Base-by-base conservation (phyloP, 1,140 invertebrate genomes). In the Papilio dardanus region DNA sequence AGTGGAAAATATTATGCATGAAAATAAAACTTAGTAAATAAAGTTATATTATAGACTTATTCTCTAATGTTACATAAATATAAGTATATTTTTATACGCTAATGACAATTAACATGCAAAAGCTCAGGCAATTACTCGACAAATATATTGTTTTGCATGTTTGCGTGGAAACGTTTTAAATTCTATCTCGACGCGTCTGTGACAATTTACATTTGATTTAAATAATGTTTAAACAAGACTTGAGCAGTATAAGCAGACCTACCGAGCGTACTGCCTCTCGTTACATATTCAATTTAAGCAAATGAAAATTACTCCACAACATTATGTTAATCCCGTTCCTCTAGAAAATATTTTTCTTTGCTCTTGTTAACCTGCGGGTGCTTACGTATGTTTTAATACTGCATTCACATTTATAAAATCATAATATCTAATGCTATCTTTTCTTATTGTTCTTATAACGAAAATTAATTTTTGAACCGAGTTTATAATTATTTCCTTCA, bases 181-280 rank as follows among this genome's bases (percentile, higher is more conserved):
- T 62, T 4, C 12, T 30, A 62, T 69, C 67, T 12, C 24, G 67
- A 42, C 67, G 67, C 35, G 35, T 69, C 19, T 42, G 37, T 69
- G 19, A 69, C 37, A 69, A 69, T 69, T 69, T 42, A 69, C 67
- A 69, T 69, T 69, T 69, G 67, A 69, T 69, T 69, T 69, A 69
- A 69, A 69, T 69, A 69, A 69, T 69, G 67, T 69, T 69, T 69
- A 42, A 42, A 69, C 67, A 69, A 69, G 67, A 42, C 67, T 69
- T 69, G 67, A 69, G 67, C 35, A 30, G 28, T 69, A 69, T 42
- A 35, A 69, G 37, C 67, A 69, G 24, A 37, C 67, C 42, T 42
- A 69, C 21, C 67, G 42, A 42, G 35, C 37, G 67, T 69, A 69
- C 67, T 46, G 67, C 37, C 24, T 69, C 67, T 69, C 37, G 67